Evolutionary conservation across 2,888 invertebrate species (phyloP).

Genomic region (Diarsia dahlii): DNA sequence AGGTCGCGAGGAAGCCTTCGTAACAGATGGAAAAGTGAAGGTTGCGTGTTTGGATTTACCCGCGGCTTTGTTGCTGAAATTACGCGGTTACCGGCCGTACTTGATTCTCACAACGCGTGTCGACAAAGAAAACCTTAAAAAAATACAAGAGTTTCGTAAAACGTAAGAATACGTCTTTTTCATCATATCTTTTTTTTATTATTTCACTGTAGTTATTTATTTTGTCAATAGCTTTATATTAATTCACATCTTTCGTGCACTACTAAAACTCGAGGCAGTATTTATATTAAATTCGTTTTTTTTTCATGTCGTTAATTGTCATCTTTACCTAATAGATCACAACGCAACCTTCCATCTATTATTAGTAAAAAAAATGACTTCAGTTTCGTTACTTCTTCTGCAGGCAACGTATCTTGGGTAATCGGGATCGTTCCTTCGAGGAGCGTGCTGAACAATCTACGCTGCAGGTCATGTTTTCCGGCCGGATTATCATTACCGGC

Average conservation of each 20-base stretch:
- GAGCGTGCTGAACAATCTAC: slow-evolving; percentile 76
- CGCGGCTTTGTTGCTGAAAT: slow-evolving; percentile 83
- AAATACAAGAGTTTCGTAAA: slow-evolving; percentile 77
- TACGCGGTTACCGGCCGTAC: slow-evolving; percentile 83
- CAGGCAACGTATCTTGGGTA: slow-evolving; percentile 66
- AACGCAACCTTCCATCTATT: neutral
- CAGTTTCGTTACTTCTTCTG: neutral
- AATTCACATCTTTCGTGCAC: neutral
- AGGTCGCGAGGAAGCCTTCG: slow-evolving; percentile 85
- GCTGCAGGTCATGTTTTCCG: slow-evolving; percentile 84
- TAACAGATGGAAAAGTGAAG: slow-evolving; percentile 81
- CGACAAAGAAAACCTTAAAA: slow-evolving; percentile 70
- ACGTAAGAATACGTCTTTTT: slow-evolving; percentile 68
- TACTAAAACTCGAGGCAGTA: neutral
- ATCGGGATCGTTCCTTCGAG: slow-evolving; percentile 69
- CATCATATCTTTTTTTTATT: neutral
- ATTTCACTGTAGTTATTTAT: neutral
- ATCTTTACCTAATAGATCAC: neutral
- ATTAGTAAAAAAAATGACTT: neutral
- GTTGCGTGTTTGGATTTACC: slow-evolving; percentile 82
- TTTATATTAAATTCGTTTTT: too few relatives aligned
- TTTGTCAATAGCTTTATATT: neutral
- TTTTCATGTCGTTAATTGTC: too few relatives aligned
- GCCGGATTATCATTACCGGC: slow-evolving; percentile 84
- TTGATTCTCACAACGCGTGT: slow-evolving; percentile 82